Conservation (phyloP, 1,140 invertebrate genomes). For the Drosophila teissieri region DNA sequence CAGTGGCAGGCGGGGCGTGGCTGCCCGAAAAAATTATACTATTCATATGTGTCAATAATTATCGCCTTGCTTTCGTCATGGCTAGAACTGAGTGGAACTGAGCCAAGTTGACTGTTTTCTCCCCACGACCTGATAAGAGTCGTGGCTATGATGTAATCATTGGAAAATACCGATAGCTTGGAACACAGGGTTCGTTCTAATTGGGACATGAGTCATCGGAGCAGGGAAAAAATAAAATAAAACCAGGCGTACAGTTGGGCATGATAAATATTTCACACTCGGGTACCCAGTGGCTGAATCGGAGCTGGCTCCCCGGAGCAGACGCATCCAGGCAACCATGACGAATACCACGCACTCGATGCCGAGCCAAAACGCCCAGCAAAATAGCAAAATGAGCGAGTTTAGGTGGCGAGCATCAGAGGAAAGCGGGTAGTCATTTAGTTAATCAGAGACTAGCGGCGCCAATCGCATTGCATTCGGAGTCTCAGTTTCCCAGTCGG, state of each 20-base stretch:
- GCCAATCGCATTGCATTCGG: conserved; percentile 10
- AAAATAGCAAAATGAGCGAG: conserved; percentile 23
- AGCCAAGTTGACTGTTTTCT: conserved; percentile 32
- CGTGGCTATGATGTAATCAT: conserved; percentile 64
- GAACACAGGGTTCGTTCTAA: conserved; percentile 20
- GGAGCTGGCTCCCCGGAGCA: conserved; percentile 54
- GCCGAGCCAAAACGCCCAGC: conserved; percentile 39
- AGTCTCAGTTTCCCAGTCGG: neutral
- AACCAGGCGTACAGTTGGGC: conserved; percentile 53
- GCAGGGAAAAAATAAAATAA: conserved; percentile 8
- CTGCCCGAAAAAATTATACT: neutral
- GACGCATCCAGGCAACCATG: conserved; percentile 69
- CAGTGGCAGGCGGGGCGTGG: conserved; percentile 25
- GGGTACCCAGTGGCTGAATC: conserved; percentile 40
- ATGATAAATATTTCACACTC: conserved; percentile 61
- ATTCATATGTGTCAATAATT: conserved; percentile 30
- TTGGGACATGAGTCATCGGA: conserved; percentile 13
- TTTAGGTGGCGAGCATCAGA: neutral
- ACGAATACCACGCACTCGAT: conserved; percentile 54
- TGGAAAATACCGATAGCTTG: conserved; percentile 51
- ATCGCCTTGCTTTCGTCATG: conserved; percentile 66
- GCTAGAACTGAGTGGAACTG: conserved; percentile 39
- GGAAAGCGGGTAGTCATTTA: neutral
- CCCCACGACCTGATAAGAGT: conserved; percentile 35
- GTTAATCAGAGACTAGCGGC: conserved; percentile 40